Evolutionary conservation across 2,797 vertebrate species (phyloP).

Genomic region (Acanthurus leucopareius): DNA sequence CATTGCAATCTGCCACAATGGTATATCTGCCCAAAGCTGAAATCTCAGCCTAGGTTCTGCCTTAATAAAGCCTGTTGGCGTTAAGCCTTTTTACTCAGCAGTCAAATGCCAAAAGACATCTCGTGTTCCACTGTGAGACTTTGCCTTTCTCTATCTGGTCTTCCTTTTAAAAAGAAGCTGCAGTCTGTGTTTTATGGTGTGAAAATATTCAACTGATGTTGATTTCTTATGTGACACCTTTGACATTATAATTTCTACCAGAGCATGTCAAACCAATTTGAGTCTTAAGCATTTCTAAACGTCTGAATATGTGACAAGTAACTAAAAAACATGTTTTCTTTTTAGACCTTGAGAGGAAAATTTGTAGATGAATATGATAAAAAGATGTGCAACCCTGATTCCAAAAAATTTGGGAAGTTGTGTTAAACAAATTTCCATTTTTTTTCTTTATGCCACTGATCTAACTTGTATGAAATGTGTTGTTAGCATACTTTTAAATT

Average conservation of each 20-base stretch:
- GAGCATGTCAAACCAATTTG: neutral
- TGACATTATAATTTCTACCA: constrained; percentile 22
- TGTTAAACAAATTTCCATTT: too few species aligned
- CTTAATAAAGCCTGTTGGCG: constrained; percentile 78
- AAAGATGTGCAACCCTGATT: too few species aligned
- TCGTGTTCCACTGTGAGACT: constrained; percentile 53
- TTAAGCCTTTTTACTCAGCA: constrained; percentile 76
- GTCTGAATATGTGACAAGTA: too few species aligned
- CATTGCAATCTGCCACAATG: constrained; percentile 80
- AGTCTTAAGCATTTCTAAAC: too few species aligned
- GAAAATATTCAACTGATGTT: constrained; percentile 18
- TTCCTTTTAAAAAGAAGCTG: constrained; percentile 23
- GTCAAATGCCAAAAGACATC: constrained; percentile 76
- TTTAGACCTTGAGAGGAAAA: too few species aligned
- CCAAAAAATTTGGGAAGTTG: too few species aligned
- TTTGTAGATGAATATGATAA: too few species aligned
- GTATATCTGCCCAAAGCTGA: constrained; percentile 75
- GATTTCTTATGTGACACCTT: constrained; percentile 5
- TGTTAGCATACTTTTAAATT: too few species aligned
- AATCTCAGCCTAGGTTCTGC: constrained; percentile 72
- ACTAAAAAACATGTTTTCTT: neutral
- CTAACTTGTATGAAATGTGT: too few species aligned
- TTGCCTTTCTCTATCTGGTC: constrained; percentile 42
- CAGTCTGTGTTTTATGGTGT: constrained; percentile 19
- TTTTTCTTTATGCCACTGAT: too few species aligned